phyloP scores from a whole-genome alignment of 2,113 vertebrate genomes.

The Neoarius graeffei region DNA sequence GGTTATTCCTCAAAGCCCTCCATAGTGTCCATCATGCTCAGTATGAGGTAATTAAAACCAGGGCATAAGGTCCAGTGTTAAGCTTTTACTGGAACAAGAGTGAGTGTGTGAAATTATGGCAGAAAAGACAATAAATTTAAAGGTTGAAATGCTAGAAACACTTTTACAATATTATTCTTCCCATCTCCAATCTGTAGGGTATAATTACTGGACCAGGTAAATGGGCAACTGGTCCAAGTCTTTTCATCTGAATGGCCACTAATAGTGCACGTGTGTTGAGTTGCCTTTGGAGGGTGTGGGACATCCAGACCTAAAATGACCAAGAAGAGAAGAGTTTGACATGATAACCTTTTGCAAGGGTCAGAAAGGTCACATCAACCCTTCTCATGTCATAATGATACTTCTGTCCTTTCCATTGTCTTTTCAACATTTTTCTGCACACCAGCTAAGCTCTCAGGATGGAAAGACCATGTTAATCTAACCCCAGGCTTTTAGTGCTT shows the following conservation, averaged over 20 bases:
- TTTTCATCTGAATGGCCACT: conserved; percentile 21
- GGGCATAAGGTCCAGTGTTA: not conserved
- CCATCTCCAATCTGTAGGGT: conserved; percentile 29
- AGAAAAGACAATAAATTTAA: not conserved
- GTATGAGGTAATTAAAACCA: conserved; percentile 33
- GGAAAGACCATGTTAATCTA: conserved; percentile 53
- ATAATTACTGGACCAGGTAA: conserved; percentile 38
- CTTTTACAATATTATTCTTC: not conserved
- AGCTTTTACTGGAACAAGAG: conserved; percentile 5
- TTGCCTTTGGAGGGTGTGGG: conserved; percentile 40
- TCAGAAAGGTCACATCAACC: conserved; percentile 43
- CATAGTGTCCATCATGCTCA: conserved; percentile 13
- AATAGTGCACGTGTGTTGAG: conserved; percentile 25
- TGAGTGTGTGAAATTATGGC: conserved; percentile 9
- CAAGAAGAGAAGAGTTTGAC: not conserved
- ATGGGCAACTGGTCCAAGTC: conserved; percentile 5
- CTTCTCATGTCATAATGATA: conserved; percentile 64
- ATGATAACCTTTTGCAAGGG: not conserved
- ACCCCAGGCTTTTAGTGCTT: conserved; percentile 53
- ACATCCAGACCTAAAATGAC: conserved; percentile 36
- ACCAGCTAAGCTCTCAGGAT: conserved; percentile 49
- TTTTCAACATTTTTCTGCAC: conserved; percentile 53
- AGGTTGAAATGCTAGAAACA: not conserved
- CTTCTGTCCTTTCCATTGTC: conserved; percentile 60
- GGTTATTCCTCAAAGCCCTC: conserved; percentile 31